Evolutionary conservation across 2,888 invertebrate species (phyloP).

Genomic region (Synanthedon myopaeformis): DNA sequence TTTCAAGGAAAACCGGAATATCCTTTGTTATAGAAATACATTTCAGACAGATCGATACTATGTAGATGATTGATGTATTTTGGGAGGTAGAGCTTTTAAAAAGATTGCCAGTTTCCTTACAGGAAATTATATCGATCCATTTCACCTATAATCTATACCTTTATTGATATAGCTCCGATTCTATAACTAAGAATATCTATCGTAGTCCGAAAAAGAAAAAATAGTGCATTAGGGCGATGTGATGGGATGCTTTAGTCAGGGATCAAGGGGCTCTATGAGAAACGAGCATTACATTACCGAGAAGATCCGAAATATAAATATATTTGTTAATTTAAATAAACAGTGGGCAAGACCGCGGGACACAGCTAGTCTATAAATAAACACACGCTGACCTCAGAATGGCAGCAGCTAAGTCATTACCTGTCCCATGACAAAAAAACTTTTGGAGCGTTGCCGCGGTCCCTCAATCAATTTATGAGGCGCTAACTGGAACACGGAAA

Average conservation of each 20-base stretch:
- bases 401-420: slow-evolving; percentile 31
- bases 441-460: slow-evolving; percentile 53
- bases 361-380: neutral
- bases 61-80: slow-evolving; percentile 32
- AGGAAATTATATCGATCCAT: slow-evolving; percentile 50
- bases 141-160: slow-evolving; percentile 1
- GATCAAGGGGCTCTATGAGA: no score
- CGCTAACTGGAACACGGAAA: slow-evolving; percentile 70
- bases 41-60: slow-evolving; percentile 9
- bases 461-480: slow-evolving; percentile 69
- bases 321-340: no score
- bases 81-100: slow-evolving; percentile 37
- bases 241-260: no score
- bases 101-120: slow-evolving; percentile 57
- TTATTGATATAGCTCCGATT: neutral
- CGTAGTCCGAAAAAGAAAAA: no score
- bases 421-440: slow-evolving; percentile 53
- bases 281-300: no score
- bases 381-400: slow-evolving; percentile 19
- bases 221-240: no score
- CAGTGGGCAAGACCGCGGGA: no score
- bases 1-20: slow-evolving; percentile 17
- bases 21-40: slow-evolving; percentile 34
- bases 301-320: no score
- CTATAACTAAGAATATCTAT: no score